A percentile compares a stretch with the other conserved stretches of the same genome.
Conservation (phyloP, 2,888 invertebrate genomes). For the Galeruca laticollis region DNA sequence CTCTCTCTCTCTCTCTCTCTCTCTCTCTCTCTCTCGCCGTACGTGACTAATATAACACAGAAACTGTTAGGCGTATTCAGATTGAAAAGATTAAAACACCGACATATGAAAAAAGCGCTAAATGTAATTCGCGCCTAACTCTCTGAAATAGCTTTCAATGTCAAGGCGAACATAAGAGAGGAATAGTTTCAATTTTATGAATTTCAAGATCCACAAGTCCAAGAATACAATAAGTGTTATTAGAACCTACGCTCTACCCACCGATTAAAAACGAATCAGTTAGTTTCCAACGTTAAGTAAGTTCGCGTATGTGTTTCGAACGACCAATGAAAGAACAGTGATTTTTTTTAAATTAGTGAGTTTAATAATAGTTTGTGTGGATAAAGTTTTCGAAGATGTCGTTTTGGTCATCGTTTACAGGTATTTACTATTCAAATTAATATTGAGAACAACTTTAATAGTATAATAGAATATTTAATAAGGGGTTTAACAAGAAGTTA, state of each 20-base stretch:
- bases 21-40: too few relatives aligned
- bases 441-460: too few relatives aligned
- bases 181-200: conserved; percentile 6
- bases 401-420: conserved; percentile 32
- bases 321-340: background rate
- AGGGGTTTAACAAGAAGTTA: too few relatives aligned
- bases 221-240: conserved; percentile 9
- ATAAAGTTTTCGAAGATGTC: conserved; percentile 21
- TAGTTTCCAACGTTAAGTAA: background rate
- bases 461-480: too few relatives aligned
- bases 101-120: background rate
- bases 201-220: conserved; percentile 17
- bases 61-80: background rate
- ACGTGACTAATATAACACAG: background rate
- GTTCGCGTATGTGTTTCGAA: background rate
- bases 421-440: background rate
- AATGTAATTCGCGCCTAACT: conserved; percentile 10
- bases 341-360: conserved; percentile 12
- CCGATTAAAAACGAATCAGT: background rate
- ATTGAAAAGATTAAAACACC: background rate
- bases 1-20: too few relatives aligned
- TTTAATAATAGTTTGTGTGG: conserved; percentile 7
- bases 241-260: conserved; percentile 11
- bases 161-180: background rate
- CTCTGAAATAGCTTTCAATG: conserved; percentile 20